These are phyloP conservation scores for Alviniconcha strummeri DNA, from an alignment of 2,888 invertebrate species.

Conservation along the genomic window DNA sequence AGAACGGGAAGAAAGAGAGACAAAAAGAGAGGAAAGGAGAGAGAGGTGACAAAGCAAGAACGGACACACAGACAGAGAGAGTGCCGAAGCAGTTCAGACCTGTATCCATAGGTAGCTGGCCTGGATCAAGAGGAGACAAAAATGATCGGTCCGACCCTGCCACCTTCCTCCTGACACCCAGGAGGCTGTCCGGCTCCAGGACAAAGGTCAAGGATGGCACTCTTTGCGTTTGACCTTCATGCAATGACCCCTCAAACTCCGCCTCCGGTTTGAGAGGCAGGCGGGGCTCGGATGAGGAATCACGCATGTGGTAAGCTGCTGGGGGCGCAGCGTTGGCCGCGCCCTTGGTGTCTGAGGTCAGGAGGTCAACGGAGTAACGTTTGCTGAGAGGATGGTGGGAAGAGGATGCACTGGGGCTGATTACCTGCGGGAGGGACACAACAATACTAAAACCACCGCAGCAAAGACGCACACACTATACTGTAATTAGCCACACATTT, in stretches of 20 bases:
- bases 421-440: conserved; percentile 34
- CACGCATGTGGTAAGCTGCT: conserved; percentile 48
- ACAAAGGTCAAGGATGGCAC: conserved; percentile 29
- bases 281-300: conserved; percentile 67
- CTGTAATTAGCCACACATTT: background rate
- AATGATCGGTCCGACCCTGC: conserved; percentile 8
- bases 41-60: no score
- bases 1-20: no score
- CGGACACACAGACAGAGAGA: no score
- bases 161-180: conserved; percentile 6
- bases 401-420: conserved; percentile 25
- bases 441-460: background rate
- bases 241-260: background rate
- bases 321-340: conserved; percentile 36
- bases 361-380: conserved; percentile 62
- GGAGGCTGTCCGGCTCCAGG: conserved; percentile 13
- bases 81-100: conserved; percentile 39
- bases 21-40: no score
- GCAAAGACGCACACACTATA: background rate
- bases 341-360: conserved; percentile 48
- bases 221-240: background rate
- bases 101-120: conserved; percentile 61
- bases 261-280: conserved; percentile 40
- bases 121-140: conserved; percentile 19
- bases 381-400: conserved; percentile 55